Percentiles rank a stretch among this genome's conserved stretches.
phyloP scores from a whole-genome alignment of 2,113 vertebrate genomes.

The Cololabis saira region DNA sequence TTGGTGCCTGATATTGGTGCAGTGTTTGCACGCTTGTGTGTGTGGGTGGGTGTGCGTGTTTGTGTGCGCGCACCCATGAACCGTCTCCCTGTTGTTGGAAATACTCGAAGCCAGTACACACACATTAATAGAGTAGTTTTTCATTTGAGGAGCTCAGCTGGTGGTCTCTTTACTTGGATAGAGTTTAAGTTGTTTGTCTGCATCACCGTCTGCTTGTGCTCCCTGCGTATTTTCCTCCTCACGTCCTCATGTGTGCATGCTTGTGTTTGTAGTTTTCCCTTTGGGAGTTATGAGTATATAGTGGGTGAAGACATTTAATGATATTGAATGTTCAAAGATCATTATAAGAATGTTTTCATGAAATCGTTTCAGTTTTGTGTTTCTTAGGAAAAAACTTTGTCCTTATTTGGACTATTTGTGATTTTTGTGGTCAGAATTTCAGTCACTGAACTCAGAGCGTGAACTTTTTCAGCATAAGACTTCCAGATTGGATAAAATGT shows the following conservation, averaged over 20 bases:
- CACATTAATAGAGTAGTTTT: constrained; percentile 66
- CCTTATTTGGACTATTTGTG: no score
- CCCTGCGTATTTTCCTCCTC: constrained; percentile 4
- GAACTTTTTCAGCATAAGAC: constrained; percentile 11
- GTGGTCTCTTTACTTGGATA: constrained; percentile 60
- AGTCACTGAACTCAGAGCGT: no score
- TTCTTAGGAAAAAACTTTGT: no score
- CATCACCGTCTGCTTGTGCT: constrained; percentile 49
- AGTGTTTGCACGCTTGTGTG: not conserved
- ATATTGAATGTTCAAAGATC: constrained; percentile 3
- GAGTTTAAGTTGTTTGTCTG: constrained; percentile 57
- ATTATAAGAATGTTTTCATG: no score
- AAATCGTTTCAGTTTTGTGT: no score
- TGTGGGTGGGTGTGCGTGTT: no score
- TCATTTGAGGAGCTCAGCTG: constrained; percentile 65
- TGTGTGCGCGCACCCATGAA: constrained; percentile 1
- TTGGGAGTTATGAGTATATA: constrained; percentile 25
- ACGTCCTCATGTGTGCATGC: constrained; percentile 24
- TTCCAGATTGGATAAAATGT: not conserved
- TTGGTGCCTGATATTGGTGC: constrained; percentile 3
- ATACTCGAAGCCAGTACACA: constrained; percentile 37
- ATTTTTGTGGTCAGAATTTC: no score
- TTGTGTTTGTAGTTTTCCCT: constrained; percentile 4
- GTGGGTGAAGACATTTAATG: constrained; percentile 8
- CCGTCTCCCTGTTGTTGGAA: constrained; percentile 2